Evolutionary conservation across 2,888 invertebrate genomes (phyloP), one percentile per base, ranked within the genome.

Genomic region (Amphimallon solstitiale): DNA sequence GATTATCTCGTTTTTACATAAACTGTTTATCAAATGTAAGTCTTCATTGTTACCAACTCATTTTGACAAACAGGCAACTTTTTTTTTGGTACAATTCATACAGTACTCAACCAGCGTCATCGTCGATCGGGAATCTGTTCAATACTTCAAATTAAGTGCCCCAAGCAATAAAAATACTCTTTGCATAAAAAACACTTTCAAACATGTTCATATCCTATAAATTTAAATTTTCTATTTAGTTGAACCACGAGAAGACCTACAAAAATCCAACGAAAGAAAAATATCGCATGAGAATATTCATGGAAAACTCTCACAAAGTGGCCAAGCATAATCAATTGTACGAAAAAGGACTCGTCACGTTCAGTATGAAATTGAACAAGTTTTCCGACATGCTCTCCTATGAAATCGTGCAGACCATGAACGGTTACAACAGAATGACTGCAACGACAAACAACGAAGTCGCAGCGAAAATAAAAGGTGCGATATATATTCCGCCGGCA

Each of bases 361-460:
- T 84, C 84, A 88, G 88, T 77, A 81, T 94, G 72, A 87, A 84
- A 59, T 81, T 92, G 76, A 96, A 96, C 84, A 90, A 95, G 82
- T 96, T 90, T 81, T 90, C 91, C 19, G 95, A 96, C 83, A 86
- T 95, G 90, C 86, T 94, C 74, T 92, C 90, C 77, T 91, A 93
- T 72, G 95, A 95, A 84, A 94, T 95, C 80, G 84, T 88, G 0
- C 75, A 79, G 10, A 82, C 82, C 0, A 80, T 91, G 78, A 92
- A 92, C 77, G 92, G 92, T 37, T 92, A 87, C 79, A 90, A 91
- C 81, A 82, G 79, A 67, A 80, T 1, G 0, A 6, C 82, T 5
- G 71, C 75, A 2, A 60, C 19, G 21, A 12, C 15, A 65, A 68
- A 38, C 2, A 46, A 45, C 29, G 23, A 35, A 10, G 56, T 29